These are phyloP conservation scores for Pristis pectinata DNA, from an alignment of 2,797 vertebrate species.

Conservation along the genomic window DNA sequence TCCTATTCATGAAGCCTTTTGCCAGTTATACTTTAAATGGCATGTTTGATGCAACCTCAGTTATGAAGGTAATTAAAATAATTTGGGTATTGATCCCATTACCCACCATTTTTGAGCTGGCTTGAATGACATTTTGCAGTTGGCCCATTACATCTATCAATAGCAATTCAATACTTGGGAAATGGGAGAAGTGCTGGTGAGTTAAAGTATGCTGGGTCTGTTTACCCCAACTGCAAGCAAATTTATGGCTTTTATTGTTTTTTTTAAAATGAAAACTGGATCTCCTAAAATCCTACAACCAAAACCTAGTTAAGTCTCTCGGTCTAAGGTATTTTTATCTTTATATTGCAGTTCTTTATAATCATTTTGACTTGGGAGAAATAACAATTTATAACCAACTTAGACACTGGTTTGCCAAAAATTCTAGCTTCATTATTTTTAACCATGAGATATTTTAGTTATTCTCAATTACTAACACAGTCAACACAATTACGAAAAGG, in stretches of 20 bases:
- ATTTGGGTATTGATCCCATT: background rate
- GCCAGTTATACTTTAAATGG: background rate
- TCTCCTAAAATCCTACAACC: background rate
- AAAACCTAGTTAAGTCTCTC: background rate
- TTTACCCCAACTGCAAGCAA: background rate
- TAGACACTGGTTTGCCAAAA: background rate
- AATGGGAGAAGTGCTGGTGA: background rate
- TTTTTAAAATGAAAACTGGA: background rate
- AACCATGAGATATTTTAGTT: background rate
- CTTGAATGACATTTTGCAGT: background rate
- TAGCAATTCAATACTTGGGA: background rate
- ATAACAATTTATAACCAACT: background rate
- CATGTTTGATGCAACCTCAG: background rate
- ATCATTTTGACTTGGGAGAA: background rate
- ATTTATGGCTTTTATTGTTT: background rate
- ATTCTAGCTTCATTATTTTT: background rate
- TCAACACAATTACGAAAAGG: background rate
- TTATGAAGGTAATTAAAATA: background rate
- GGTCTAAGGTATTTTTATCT: background rate
- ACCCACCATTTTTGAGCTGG: background rate
- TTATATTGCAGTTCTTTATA: too few species aligned
- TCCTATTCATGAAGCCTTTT: background rate
- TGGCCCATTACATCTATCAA: background rate
- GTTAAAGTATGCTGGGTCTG: background rate
- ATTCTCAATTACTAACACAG: background rate